Evolutionary conservation across 2,113 vertebrate genomes (phyloP), one percentile per base, ranked within the genome.

Genomic region (Gnathonemus longibarbis): DNA sequence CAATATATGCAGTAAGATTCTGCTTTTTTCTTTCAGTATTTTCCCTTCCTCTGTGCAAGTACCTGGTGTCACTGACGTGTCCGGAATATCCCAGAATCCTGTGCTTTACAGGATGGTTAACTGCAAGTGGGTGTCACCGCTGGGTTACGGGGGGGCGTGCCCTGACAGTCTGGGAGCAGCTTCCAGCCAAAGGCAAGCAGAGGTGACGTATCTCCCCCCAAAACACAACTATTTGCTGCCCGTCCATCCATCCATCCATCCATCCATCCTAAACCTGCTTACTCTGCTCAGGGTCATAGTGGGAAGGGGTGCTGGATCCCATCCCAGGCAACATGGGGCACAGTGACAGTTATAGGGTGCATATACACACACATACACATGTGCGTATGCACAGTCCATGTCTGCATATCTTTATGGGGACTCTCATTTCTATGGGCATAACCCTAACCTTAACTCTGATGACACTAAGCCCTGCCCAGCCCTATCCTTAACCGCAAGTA

Each of bases 141-240:
- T 96, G 96, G 96, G 96, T 96, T 89, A 96, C 94, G 0, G 96
- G 96, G 35, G 96, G 96, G 88, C 94, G 91, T 10, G 89, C 91
- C 74, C 95, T 96, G 24, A 91, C 94, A 0, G 96, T 96, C 21
- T 96, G 95, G 96, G 96, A 96, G 94, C 95, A 96, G 94, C 94
- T 96, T 80, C 93, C 95, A 21, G 93, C 90, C 31, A 95, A 94
- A 21, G 93, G 90, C 35, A 96, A 94, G 91, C 94, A 95, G 35
- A 96, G 94, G 96, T 96, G 91, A 58, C 93, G 46, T 11, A 70
- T 80, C 90, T 58, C 17, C 31, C 83, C 48, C 35, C 21, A 1
- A 50, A 84, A 84, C 83, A 84, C 46, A 45, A 48, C n/a, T 31
- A 11, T 70, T 70, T 70, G 2, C 24, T 1, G 5, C 5, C 9